Evolutionary conservation across 2,797 vertebrate genomes (phyloP), one percentile per base, ranked within the genome.

Genomic region (Enteromius mattozi): DNA sequence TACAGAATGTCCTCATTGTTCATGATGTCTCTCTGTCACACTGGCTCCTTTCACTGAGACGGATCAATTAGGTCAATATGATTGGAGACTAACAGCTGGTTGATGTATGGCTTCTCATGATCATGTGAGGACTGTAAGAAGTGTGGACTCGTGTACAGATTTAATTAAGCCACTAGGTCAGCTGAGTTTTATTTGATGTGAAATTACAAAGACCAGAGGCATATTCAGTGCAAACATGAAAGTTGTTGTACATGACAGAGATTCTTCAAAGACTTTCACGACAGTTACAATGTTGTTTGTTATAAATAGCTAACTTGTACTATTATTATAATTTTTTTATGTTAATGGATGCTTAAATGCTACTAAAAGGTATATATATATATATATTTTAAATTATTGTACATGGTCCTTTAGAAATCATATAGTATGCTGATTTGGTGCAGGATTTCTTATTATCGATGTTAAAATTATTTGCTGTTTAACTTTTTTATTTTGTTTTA

Each of bases 1-100:
- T 66, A 86, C 87, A 92, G 92, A 94, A 94, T 93, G 81, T 86
- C n/a, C 51, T 85, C 85, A 91, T 94, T 95, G 93, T 94, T 87
- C 65, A 71, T 83, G 86, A 85, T 14, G 85, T 84, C 91, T 91
- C 90, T 85, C 88, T 78, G 69, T 87, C 88, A 90, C 88, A 93
- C 90, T 86, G 88, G 87, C 88, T 90, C 85, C 80, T 88, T 91
- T 93, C 89, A 89, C 80, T 86, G 83, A 56, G 65, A 51, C 2
- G 3, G 78, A 81, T 81, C n/a, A 70, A 59, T 71, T 61, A 54
- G 69, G 69, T 47, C 27, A 61, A 35, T 37, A 82, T 74, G 59
- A 65, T 51, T 82, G 45, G 30, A 75, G 81, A 66, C 42, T 56
- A 89, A 87, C 90, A 91, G 91, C 89, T 89, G 89, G 82, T 21